phyloP scores from a whole-genome alignment of 2,797 vertebrate species.

The Intellagama lesueurii region DNA sequence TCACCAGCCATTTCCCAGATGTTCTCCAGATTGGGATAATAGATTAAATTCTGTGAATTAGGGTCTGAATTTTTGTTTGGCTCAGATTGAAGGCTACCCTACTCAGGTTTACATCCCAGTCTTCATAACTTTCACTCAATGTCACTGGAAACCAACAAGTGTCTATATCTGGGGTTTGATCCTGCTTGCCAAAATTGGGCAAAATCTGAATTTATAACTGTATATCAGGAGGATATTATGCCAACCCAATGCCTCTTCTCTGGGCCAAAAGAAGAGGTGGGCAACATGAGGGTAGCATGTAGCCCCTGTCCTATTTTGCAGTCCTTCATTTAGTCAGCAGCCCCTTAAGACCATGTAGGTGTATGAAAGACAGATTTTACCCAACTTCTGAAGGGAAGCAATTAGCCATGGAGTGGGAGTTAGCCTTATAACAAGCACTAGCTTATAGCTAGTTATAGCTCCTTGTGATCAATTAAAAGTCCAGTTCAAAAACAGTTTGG shows the following conservation, averaged over 20 bases:
- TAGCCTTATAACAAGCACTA: too few relatives aligned
- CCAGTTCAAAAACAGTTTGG: too few relatives aligned
- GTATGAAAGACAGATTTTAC: too few relatives aligned
- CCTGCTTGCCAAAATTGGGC: background rate
- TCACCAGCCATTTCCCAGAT: background rate
- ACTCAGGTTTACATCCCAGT: background rate
- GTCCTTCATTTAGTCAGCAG: background rate
- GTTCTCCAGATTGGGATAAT: background rate
- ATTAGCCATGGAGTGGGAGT: too few relatives aligned
- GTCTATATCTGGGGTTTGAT: background rate
- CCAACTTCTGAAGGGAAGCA: too few relatives aligned
- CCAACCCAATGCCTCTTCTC: background rate
- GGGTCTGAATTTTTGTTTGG: background rate
- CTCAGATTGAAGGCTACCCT: too few relatives aligned
- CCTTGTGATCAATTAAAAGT: too few relatives aligned
- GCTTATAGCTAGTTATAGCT: too few relatives aligned
- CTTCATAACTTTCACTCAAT: background rate
- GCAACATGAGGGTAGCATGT: background rate
- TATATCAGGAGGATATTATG: background rate
- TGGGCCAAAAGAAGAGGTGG: background rate
- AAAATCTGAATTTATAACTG: background rate
- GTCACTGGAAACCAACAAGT: background rate
- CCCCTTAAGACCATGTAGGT: too few relatives aligned
- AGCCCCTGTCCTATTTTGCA: background rate
- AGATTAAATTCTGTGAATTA: background rate